Evolutionary conservation across 1,140 invertebrate species (phyloP), one percentile per base, ranked within the genome.

Genomic region (Patella vulgata): DNA sequence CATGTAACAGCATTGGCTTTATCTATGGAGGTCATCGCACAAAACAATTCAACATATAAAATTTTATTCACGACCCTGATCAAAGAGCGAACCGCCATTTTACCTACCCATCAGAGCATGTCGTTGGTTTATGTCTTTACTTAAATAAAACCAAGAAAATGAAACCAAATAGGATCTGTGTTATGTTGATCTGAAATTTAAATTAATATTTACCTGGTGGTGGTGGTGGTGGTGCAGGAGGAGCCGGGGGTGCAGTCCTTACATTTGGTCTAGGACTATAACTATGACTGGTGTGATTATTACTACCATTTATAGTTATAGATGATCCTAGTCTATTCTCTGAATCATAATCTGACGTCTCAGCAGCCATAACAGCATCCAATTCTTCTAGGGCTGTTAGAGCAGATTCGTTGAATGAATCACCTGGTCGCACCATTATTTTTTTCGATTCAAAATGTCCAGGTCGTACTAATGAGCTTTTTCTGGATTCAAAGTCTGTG

Each of bases 301-400:
- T 6, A 17, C 6, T 3, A 19, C 11, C 2, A 30, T 14, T 53
- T 2, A 3, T 3, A 31, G 28, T 31, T 59, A 56, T 12, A 25
- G 48, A 30, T 51, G 9, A 21, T 12, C 3, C 25, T 25, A 42
- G n/a, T 25, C 3, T 47, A 14, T 25, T 31, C 30, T 14, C 44
- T 50, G 4, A n/a, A 46, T 71, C 70, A 9, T 69, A 27, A 51
- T 75, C 73, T 27, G 66, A 70, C 0, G 70, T 63, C 58, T 77
- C 75, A 14, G 68, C 70, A 23, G 71, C 77, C 63, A 79, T 74
- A n/a, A 71, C 79, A 46, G 78, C 80, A 73, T 83, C 78, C 21
- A 82, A 59, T 50, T 81, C 73, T 58, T 78, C 71, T 8, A 82
- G 51, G 2, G 77, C 80, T 23, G 70, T 66, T 57, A 71, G 28